Evolutionary conservation across 2,113 vertebrate genomes (phyloP).

Genomic region (Protobothrops flavoviridis): DNA sequence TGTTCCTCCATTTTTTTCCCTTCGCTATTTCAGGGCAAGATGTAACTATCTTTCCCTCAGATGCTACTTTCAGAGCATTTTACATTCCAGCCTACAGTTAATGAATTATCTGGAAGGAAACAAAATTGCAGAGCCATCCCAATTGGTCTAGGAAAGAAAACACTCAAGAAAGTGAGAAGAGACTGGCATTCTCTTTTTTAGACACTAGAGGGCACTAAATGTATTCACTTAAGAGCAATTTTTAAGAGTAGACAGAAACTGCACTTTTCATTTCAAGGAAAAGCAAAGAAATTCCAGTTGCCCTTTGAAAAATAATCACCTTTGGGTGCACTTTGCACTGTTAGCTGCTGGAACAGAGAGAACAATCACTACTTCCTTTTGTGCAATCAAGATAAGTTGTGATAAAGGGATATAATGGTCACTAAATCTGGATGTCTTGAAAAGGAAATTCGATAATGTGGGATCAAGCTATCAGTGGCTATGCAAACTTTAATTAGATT

Average conservation of each 20-base stretch:
- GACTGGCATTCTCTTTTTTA: not conserved
- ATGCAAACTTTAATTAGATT: not conserved
- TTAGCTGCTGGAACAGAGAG: not conserved
- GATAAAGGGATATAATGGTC: not conserved
- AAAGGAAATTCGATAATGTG: not conserved
- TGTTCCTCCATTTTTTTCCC: not conserved
- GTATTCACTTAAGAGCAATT: not conserved
- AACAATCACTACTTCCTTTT: not conserved
- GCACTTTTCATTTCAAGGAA: not conserved
- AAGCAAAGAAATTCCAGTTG: not conserved
- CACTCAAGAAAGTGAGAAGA: not conserved
- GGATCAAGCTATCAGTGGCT: not conserved
- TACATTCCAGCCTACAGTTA: not conserved
- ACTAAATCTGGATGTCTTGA: not conserved
- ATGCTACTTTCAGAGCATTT: not conserved
- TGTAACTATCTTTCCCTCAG: not conserved
- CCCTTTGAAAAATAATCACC: not conserved
- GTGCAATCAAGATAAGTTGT: not conserved
- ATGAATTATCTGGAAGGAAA: not conserved
- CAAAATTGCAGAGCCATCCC: not conserved
- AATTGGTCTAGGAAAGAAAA: not conserved
- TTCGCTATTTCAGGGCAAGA: not conserved
- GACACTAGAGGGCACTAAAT: conserved; percentile 13
- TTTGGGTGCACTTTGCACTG: not conserved
- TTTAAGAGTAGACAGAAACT: not conserved